phyloP scores from a whole-genome alignment of 2,797 vertebrate genomes.

The Eurystomus glaucurus region DNA sequence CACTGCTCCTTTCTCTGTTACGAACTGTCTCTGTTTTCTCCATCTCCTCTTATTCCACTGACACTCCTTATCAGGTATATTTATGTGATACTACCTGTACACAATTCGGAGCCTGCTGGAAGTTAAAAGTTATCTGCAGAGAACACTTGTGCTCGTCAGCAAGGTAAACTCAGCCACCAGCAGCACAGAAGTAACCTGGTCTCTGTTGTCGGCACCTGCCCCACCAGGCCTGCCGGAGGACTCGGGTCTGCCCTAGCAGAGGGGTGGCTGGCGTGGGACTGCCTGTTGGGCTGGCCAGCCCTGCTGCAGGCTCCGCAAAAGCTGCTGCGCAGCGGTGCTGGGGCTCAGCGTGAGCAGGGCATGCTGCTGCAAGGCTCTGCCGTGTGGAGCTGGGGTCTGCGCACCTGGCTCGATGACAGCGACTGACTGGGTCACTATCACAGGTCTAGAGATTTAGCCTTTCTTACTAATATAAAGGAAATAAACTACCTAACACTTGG shows the following conservation, averaged over 20 bases:
- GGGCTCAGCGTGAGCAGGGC: accelerated
- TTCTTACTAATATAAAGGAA: not conserved
- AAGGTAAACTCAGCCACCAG: not conserved
- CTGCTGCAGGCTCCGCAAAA: no score
- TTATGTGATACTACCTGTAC: not conserved
- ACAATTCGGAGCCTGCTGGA: not conserved
- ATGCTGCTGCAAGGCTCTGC: not conserved
- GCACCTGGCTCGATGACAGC: no score
- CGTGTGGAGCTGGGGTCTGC: no score
- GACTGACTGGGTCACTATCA: no score
- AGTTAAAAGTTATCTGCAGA: not conserved
- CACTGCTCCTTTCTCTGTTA: not conserved
- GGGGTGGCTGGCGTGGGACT: not conserved
- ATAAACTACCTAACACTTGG: not conserved
- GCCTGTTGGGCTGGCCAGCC: not conserved
- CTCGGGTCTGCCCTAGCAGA: not conserved
- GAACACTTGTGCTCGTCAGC: not conserved
- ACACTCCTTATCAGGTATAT: not conserved
- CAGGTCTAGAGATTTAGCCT: not conserved
- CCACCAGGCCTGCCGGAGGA: not conserved
- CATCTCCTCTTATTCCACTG: not conserved
- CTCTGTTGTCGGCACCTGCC: not conserved
- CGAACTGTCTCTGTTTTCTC: not conserved
- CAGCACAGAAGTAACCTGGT: not conserved
- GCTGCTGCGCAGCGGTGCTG: no score